These are phyloP conservation scores for Phenganax stokvisi DNA, from an alignment of 92 coral and sea anemone genomes.

Conservation along the genomic window DNA sequence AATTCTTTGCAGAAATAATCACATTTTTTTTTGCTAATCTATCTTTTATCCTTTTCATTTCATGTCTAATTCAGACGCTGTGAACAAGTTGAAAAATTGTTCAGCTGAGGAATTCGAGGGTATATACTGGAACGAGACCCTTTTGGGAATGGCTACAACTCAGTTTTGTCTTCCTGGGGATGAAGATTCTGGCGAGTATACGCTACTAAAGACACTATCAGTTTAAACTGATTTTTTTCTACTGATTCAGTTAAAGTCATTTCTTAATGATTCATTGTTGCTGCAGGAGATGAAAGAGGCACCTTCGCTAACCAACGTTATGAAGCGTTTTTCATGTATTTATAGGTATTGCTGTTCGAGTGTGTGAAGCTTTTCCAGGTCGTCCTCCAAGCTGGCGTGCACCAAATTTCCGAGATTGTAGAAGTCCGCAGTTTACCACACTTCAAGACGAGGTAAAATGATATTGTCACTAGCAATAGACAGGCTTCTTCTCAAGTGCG, in stretches of 20 bases:
- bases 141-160: constrained; percentile 19
- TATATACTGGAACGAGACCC: constrained; percentile 20
- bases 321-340: not conserved
- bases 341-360: constrained; percentile 22
- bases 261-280: too few species aligned
- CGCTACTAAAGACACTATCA: not conserved
- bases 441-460: constrained; percentile 30
- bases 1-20: too few species aligned
- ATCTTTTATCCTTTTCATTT: not conserved
- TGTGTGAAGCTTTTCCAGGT: constrained; percentile 26
- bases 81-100: not conserved
- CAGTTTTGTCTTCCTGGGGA: not conserved
- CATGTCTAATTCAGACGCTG: not conserved
- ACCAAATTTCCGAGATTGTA: constrained; percentile 16
- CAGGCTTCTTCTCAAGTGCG: too few species aligned
- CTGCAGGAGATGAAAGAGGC: too few species aligned
- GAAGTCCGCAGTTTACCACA: constrained; percentile 19
- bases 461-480: not conserved
- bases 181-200: constrained; percentile 17
- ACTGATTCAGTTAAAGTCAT: too few species aligned
- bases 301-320: too few species aligned
- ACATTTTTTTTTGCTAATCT: not conserved
- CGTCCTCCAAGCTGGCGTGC: constrained; percentile 30
- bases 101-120: constrained; percentile 28
- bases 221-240: not conserved